Evolutionary conservation across 64 coral and sea anemone species (phyloP).

Genomic region (Stichodactyla mertensii): DNA sequence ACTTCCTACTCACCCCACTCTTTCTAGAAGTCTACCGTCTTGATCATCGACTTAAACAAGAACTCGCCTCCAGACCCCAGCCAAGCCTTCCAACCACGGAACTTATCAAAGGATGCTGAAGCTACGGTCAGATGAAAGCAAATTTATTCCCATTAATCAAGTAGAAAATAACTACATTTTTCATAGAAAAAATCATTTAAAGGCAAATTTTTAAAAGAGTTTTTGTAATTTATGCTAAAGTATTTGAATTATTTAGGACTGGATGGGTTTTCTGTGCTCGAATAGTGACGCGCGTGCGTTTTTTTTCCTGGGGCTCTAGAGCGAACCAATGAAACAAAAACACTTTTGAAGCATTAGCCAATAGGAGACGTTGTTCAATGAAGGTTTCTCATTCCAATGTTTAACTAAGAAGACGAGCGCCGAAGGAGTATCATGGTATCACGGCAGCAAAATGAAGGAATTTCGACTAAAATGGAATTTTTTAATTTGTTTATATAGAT

Average conservation of each 20-base stretch:
- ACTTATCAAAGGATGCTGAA: neutral
- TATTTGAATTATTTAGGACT: neutral
- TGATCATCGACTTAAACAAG: neutral
- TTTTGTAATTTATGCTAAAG: neutral
- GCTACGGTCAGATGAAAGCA: neutral
- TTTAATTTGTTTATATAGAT: neutral
- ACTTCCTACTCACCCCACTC: neutral
- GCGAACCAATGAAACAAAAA: neutral
- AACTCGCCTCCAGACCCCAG: neutral
- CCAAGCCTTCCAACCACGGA: neutral
- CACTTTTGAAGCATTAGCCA: neutral
- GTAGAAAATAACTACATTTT: too few species aligned
- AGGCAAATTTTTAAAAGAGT: neutral
- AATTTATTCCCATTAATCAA: too few species aligned
- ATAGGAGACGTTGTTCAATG: neutral
- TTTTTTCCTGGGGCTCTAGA: neutral
- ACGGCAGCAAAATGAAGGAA: neutral
- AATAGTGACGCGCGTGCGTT: neutral
- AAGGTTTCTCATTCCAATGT: neutral
- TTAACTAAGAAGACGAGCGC: too few species aligned
- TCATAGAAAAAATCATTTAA: too few species aligned
- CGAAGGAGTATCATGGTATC: neutral
- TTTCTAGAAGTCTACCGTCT: conserved; percentile 2
- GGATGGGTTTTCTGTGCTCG: neutral
- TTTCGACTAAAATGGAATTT: neutral